Evolutionary conservation across 1,140 invertebrate genomes (phyloP), one percentile per base, ranked within the genome.

Genomic region (Ostrea edulis): DNA sequence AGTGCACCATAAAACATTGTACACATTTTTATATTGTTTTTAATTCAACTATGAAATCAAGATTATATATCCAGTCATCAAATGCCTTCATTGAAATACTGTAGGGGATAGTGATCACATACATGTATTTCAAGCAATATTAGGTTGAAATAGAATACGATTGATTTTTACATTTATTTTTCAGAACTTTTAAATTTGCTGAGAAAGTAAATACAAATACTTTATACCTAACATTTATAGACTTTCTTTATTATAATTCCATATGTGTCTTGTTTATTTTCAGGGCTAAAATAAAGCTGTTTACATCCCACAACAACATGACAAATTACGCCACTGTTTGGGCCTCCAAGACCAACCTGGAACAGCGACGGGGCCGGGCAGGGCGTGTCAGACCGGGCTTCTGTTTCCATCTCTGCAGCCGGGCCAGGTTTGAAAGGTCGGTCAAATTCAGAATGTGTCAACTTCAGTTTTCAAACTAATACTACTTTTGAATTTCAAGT

Each of bases 361-460:
- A 95, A 62, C 97, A 97, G 94, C 94, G 97, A 65, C 95, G 96
- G 91, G 97, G 97, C 29, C 94, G 97, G 87, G 97, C 97, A 77
- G 97, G 97, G 22, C 95, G 97, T 90, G 97, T 97, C 54, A 95
- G 96, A 90, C 95, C 97, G 3, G 98, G 98, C 8, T 96, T 97
- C 93, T 97, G 97, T 93, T 98, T 97, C 93, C 97, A 98, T 93
- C 94, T 98, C 9, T 96, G 97, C 89, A 96, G 92, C 85, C 90
- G 93, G 65, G 91, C 93, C 12, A 92, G 94, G 65, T 95, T 91
- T 91, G 92, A 93, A 51, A 94, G 87, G 93, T 94, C 9, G 35
- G 68, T 77, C 29, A 12, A 35, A 29, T 29, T 9, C 3, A 35
- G 25, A 81, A 11, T 17, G n/a, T 44, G 35, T 44, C 35, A 44